Percentiles rank a stretch among this genome's conserved stretches.
These are phyloP conservation scores for Epirrita christyi DNA, from an alignment of 2,888 invertebrate genomes.

Conservation along the genomic window DNA sequence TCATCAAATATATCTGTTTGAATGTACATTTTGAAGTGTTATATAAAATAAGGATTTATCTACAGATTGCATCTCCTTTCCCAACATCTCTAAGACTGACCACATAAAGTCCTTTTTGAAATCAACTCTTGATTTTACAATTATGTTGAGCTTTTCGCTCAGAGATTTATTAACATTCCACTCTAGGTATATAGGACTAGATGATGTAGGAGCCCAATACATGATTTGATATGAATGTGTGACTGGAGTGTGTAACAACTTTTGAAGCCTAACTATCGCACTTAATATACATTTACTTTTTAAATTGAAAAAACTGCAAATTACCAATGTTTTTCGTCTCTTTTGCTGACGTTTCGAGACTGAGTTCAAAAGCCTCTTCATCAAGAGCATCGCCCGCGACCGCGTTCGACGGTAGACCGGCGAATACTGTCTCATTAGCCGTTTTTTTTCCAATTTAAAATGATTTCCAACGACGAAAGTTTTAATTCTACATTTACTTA, in stretches of 20 bases:
- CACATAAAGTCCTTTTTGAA: slow-evolving; percentile 36
- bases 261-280: too few species aligned
- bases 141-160: slow-evolving; percentile 36
- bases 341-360: too few species aligned
- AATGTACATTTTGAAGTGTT: slow-evolving; percentile 32
- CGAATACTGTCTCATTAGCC: too few species aligned
- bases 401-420: too few species aligned
- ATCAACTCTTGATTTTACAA: slow-evolving; percentile 24
- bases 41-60: slow-evolving; percentile 33
- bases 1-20: slow-evolving; percentile 25
- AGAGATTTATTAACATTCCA: slow-evolving; percentile 64
- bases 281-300: too few species aligned
- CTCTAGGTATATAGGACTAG: slow-evolving; percentile 40
- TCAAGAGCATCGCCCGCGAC: too few species aligned
- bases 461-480: too few species aligned
- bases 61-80: slow-evolving; percentile 32
- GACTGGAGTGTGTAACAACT: slow-evolving; percentile 5
- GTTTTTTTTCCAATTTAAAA: too few species aligned
- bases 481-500: too few species aligned
- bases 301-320: too few species aligned
- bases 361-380: too few species aligned
- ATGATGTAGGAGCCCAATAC: slow-evolving; percentile 30
- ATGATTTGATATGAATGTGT: slow-evolving; percentile 22
- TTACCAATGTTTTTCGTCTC: too few species aligned
- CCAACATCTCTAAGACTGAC: slow-evolving; percentile 46